Base-by-base conservation (phyloP, 2,888 invertebrate species). In the Sarcophaga caerulescens region DNA sequence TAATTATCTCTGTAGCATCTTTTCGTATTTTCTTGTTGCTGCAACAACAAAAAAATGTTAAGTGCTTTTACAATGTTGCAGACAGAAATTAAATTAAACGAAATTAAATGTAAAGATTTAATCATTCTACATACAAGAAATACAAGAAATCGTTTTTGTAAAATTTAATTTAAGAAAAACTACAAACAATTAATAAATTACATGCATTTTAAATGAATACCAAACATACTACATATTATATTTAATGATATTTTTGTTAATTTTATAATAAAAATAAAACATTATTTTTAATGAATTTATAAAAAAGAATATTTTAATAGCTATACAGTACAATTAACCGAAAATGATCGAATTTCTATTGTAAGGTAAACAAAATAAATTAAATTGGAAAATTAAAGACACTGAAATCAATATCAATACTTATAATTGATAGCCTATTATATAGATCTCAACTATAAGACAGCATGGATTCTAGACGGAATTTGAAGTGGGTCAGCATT, bases 61-160 rank as follows among this genome's bases (percentile, higher is more conserved):
- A 52, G 52, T 52, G 52, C 35, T 47, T 25, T 62, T 75, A 69
- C 81, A 81, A 76, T 70, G 69, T 81, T 75, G 75, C 66, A 70
- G n/a, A 69, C 57, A 23, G 12, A 65, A 70, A 81, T 47, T 69
- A n/a, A 25, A 14, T n/a, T n/a, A 71, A 21, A 62, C 19, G 57
- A 21, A 57, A 79, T 79, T 77, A 17, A 35, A 68, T 80, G 12
- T 65, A 23, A 59, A 60, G 60, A 80, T 68, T 66, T 66, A 80
- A 66, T 73, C 73, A 80, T 73, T 80, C 73, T 60, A 6, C 35
- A 35, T 6, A 35, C 0, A 35, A 35, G 35, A 35, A 35, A 35
- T 52, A 4, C 47, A 63, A 63, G 19, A 73, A 25, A 45, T 68
- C 60, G 66, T 17, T 66, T 59, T 69, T 19, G 23, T 35, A 62